Evolutionary conservation across 2,113 vertebrate species (phyloP).

Genomic region (Corvus moneduloides): DNA sequence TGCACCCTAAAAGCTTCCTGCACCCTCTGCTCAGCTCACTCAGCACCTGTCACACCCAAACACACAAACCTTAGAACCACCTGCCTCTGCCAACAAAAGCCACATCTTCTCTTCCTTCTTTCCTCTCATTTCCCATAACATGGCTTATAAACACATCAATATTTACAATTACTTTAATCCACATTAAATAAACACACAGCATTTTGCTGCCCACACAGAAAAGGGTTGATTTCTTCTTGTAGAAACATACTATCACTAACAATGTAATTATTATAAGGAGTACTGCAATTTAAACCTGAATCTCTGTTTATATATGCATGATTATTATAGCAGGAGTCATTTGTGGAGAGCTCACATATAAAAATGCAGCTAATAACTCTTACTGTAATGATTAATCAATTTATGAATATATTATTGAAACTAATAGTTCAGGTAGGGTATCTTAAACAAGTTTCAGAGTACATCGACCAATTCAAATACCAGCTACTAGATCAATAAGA

Average conservation of each 20-base stretch:
- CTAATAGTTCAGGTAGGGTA: slow-evolving; percentile 93
- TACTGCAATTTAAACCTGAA: slow-evolving; percentile 60
- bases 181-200: background rate
- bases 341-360: slow-evolving; percentile 76
- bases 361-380: slow-evolving; percentile 93
- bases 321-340: slow-evolving; percentile 72
- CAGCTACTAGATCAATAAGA: slow-evolving; percentile 88
- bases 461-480: slow-evolving; percentile 91
- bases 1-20: background rate
- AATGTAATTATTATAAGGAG: slow-evolving; percentile 20
- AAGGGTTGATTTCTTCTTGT: slow-evolving; percentile 18
- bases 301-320: slow-evolving; percentile 68
- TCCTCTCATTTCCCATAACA: background rate
- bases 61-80: background rate
- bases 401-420: slow-evolving; percentile 97
- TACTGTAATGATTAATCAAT: slow-evolving; percentile 98
- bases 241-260: background rate
- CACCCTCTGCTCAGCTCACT: fast-evolving
- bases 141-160: background rate
- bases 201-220: slow-evolving; percentile 1
- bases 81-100: background rate
- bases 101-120: background rate
- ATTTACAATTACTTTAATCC: slow-evolving; percentile 3
- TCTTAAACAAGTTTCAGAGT: slow-evolving; percentile 89
- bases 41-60: background rate